A percentile compares a stretch with the other conserved stretches of the same genome.
Conservation (phyloP, 2,113 vertebrate species). For the Sterna hirundo region DNA sequence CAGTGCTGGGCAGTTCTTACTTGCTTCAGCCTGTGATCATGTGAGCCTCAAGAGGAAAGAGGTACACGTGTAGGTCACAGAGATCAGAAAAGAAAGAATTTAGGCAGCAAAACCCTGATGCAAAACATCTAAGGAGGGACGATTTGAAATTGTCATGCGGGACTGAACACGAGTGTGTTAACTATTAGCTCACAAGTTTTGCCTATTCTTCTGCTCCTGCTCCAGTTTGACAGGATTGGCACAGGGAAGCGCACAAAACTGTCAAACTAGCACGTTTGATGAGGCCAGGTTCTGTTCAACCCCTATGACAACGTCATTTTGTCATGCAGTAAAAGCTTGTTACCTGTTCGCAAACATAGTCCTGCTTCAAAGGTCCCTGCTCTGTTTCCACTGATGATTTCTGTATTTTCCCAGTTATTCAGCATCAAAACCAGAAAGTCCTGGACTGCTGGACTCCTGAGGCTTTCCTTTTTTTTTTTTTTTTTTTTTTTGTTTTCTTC, state of each 20-base stretch:
- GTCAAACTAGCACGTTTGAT: background rate
- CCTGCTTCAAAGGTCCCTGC: background rate
- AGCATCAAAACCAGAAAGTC: background rate
- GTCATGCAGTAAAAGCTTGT: background rate
- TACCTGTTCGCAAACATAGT: background rate
- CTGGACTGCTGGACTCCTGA: background rate
- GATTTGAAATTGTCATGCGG: background rate
- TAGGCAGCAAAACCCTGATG: slow-evolving; percentile 19
- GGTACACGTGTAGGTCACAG: slow-evolving; percentile 56
- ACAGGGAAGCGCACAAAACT: background rate
- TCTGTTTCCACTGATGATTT: background rate
- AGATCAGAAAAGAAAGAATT: slow-evolving; percentile 55
- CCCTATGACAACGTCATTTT: background rate
- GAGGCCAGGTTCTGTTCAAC: background rate
- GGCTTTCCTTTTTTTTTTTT: accelerated
- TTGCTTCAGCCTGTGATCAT: background rate
- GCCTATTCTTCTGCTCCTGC: background rate
- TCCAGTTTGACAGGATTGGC: background rate
- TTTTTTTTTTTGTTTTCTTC: background rate
- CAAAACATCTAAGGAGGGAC: slow-evolving; percentile 31
- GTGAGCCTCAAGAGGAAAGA: background rate
- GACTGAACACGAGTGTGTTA: background rate
- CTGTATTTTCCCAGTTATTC: background rate
- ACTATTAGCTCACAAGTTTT: slow-evolving; percentile 11
- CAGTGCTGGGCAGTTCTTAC: background rate